phyloP scores from a whole-genome alignment of 2,888 invertebrate genomes.

The Hypercompe scribonia region DNA sequence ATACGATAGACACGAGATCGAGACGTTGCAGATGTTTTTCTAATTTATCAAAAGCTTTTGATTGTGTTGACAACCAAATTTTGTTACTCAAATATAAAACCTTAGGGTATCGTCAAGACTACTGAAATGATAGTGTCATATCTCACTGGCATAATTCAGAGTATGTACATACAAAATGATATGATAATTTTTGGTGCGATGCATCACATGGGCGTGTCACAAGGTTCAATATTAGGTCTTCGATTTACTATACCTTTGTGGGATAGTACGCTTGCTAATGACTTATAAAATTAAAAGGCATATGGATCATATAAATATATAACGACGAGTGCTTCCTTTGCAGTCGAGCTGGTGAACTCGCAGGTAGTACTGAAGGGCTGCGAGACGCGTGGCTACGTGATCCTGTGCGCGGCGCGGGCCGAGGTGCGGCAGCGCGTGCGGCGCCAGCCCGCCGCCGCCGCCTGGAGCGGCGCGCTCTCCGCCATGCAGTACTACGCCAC shows the following conservation, averaged over 20 bases:
- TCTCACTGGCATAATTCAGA: background rate
- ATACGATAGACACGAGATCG: too few relatives aligned
- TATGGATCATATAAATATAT: background rate
- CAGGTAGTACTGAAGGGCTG: conserved; percentile 98
- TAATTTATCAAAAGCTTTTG: background rate
- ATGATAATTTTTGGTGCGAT: background rate
- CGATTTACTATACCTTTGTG: background rate
- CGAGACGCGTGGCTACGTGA: conserved; percentile 98
- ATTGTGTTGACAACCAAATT: background rate
- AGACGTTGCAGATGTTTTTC: too few relatives aligned
- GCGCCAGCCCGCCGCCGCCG: conserved; percentile 93
- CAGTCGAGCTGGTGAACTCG: conserved; percentile 96
- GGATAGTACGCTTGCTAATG: background rate
- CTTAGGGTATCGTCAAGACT: background rate
- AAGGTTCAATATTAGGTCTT: background rate
- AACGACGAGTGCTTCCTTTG: background rate
- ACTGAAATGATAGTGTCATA: background rate
- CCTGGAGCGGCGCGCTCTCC: conserved; percentile 96
- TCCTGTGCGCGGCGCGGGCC: conserved; percentile 98
- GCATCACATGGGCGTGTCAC: background rate
- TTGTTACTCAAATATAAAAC: background rate
- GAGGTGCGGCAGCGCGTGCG: conserved; percentile 96
- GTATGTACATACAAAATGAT: background rate
- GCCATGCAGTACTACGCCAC: conserved; percentile 99
- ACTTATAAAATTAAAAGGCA: background rate